Percentiles rank a stretch among this genome's conserved stretches.
Evolutionary conservation across 2,113 vertebrate species (phyloP).

Genomic region (Tragelaphus scriptus): DNA sequence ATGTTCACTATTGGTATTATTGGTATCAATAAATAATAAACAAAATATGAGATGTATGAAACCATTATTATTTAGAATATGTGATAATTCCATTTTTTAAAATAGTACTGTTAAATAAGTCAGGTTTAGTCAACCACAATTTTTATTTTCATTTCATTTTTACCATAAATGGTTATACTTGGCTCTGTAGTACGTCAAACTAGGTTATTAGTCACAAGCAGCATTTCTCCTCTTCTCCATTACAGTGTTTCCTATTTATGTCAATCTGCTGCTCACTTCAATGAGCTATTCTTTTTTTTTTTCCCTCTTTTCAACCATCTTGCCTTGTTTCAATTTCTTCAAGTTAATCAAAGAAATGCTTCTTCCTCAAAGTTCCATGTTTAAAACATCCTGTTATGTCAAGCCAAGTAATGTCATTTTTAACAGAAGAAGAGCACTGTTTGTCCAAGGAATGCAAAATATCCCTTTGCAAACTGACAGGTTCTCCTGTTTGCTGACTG

Average conservation of each 20-base stretch:
- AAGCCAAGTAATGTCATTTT: conserved; percentile 55
- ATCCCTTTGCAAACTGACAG: conserved; percentile 20
- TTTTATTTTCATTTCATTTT: not conserved
- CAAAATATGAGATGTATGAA: not conserved
- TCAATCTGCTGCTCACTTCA: not conserved
- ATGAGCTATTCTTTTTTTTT: not conserved
- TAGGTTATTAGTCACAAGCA: not conserved
- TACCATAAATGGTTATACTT: not conserved
- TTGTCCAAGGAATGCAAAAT: conserved; percentile 48
- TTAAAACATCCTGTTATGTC: conserved; percentile 47
- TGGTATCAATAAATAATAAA: not conserved
- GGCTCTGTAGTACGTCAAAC: not conserved
- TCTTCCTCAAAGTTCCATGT: conserved; percentile 32
- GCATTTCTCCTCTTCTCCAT: not conserved
- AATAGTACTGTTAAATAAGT: not conserved
- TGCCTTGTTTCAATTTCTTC: conserved; percentile 38
- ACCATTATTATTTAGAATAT: not conserved
- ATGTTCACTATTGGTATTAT: not conserved
- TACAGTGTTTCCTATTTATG: not conserved
- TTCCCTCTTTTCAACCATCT: not conserved
- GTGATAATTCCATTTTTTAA: not conserved
- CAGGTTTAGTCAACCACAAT: not conserved
- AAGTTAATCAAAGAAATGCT: conserved; percentile 37
- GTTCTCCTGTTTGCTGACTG: conserved; percentile 26
- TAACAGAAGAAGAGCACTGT: conserved; percentile 14